Evolutionary conservation across 2,113 vertebrate genomes (phyloP).

Genomic region (Hirundichthys speculiger): DNA sequence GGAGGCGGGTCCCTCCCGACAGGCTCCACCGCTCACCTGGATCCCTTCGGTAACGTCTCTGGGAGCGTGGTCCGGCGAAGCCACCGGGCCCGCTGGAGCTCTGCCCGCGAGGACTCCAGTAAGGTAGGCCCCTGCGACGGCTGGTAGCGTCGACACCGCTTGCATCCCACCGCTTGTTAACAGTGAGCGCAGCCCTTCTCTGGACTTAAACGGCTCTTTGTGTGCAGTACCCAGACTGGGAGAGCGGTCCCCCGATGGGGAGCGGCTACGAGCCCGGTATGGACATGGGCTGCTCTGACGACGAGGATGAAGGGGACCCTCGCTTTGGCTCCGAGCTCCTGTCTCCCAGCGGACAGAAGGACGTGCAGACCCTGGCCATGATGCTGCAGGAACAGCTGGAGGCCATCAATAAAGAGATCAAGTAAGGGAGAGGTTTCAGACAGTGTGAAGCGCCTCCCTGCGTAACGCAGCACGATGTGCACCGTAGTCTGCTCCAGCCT

Average conservation of each 20-base stretch:
- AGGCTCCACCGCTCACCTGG: conserved; percentile 84
- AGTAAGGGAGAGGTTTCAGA: conserved; percentile 86
- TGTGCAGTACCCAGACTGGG: conserved; percentile 87
- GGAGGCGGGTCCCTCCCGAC: conserved; percentile 80
- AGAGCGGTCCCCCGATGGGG: conserved; percentile 80
- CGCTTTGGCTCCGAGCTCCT: conserved; percentile 88
- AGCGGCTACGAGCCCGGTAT: conserved; percentile 84
- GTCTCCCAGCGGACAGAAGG: conserved; percentile 91
- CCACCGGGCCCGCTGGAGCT: conserved; percentile 86
- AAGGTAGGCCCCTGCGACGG: conserved; percentile 84
- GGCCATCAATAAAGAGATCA: conserved; percentile 95
- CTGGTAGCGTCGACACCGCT: too few species aligned
- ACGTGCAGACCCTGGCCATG: conserved; percentile 92
- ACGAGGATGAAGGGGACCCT: conserved; percentile 86
- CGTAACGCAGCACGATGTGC: conserved; percentile 4
- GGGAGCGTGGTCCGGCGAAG: conserved; percentile 81
- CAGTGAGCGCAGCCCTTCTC: too few species aligned
- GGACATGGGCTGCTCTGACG: conserved; percentile 85
- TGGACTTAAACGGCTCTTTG: not conserved
- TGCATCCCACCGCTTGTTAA: too few species aligned
- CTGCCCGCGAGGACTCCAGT: conserved; percentile 84
- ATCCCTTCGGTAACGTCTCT: conserved; percentile 83
- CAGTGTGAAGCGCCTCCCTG: not conserved
- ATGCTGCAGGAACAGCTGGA: conserved; percentile 95
- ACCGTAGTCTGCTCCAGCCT: conserved; percentile 5